A percentile compares a stretch with the other conserved stretches of the same genome.
phyloP scores from a whole-genome alignment of 1,140 invertebrate species.

The Drosophila eugracilis region DNA sequence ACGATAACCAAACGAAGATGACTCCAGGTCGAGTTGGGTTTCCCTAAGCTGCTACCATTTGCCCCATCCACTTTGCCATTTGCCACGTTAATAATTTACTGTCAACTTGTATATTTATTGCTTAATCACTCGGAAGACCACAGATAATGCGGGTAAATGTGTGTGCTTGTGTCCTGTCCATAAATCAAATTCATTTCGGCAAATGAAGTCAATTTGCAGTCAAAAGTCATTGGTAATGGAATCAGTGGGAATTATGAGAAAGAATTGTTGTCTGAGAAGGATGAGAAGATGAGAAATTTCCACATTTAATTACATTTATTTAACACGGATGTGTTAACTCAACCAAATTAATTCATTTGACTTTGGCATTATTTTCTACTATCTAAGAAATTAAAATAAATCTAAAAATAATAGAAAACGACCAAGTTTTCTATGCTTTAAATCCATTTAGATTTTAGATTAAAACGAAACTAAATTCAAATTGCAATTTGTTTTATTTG shows the following conservation, averaged over 20 bases:
- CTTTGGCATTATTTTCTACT: no score
- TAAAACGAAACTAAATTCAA: neutral
- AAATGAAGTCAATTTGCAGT: constrained; percentile 55
- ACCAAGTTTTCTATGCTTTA: no score
- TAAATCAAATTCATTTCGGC: constrained; percentile 60
- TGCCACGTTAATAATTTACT: constrained; percentile 72
- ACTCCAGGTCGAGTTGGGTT: constrained; percentile 5
- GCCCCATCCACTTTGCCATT: constrained; percentile 14
- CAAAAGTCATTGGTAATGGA: constrained; percentile 36
- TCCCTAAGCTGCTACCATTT: constrained; percentile 40
- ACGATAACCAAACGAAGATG: constrained; percentile 12
- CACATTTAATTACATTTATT: neutral
- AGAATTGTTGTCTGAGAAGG: constrained; percentile 2
- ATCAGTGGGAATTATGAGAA: constrained; percentile 13
- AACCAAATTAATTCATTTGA: no score
- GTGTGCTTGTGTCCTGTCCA: constrained; percentile 22
- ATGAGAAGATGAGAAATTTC: neutral
- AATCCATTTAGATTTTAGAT: neutral
- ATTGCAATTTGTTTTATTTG: neutral
- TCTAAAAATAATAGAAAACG: no score
- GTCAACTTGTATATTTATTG: constrained; percentile 78
- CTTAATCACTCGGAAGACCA: constrained; percentile 79
- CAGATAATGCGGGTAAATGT: constrained; percentile 57
- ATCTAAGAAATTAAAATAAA: neutral
- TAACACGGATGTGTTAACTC: neutral